These are phyloP conservation scores for Caradrina kadenii DNA, from an alignment of 2,888 invertebrate genomes.

Conservation along the genomic window DNA sequence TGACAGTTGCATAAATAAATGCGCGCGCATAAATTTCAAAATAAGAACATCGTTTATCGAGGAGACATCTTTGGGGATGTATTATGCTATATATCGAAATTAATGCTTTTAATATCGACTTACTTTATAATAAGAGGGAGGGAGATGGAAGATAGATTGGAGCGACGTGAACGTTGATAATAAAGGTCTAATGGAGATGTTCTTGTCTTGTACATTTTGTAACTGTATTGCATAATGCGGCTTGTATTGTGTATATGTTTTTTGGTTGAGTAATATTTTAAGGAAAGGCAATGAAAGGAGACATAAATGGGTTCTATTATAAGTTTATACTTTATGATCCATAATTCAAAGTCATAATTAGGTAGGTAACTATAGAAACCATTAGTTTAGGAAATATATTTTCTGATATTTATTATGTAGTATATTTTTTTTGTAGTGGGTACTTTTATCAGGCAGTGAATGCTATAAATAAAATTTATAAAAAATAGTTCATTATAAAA, in stretches of 20 bases:
- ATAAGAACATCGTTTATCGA: slow-evolving; percentile 77
- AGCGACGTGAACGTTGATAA: slow-evolving; percentile 54
- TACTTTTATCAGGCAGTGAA: background rate
- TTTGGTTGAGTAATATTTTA: slow-evolving; percentile 36
- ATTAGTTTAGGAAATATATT: slow-evolving; percentile 9
- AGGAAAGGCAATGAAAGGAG: slow-evolving; percentile 17
- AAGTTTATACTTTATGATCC: slow-evolving; percentile 24
- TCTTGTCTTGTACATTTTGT: slow-evolving; percentile 64
- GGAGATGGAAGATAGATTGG: slow-evolving; percentile 33
- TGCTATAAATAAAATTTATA: background rate
- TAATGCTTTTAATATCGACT: slow-evolving; percentile 45
- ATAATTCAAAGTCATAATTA: slow-evolving; percentile 25
- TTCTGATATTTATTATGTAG: background rate
- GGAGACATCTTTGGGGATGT: slow-evolving; percentile 63
- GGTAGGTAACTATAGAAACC: background rate
- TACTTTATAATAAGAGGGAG: slow-evolving; percentile 33
- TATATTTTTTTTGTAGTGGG: background rate
- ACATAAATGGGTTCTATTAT: slow-evolving; percentile 16
- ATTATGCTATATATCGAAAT: slow-evolving; percentile 49
- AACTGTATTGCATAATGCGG: slow-evolving; percentile 47
- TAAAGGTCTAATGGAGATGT: slow-evolving; percentile 71
- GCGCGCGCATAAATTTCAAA: slow-evolving; percentile 79
- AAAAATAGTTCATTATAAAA: background rate
- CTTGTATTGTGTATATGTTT: slow-evolving; percentile 7
- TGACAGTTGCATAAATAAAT: slow-evolving; percentile 72